Evolutionary conservation across 2,797 vertebrate genomes (phyloP), one percentile per base, ranked within the genome.

Genomic region (Lepilemur ruficaudatus): DNA sequence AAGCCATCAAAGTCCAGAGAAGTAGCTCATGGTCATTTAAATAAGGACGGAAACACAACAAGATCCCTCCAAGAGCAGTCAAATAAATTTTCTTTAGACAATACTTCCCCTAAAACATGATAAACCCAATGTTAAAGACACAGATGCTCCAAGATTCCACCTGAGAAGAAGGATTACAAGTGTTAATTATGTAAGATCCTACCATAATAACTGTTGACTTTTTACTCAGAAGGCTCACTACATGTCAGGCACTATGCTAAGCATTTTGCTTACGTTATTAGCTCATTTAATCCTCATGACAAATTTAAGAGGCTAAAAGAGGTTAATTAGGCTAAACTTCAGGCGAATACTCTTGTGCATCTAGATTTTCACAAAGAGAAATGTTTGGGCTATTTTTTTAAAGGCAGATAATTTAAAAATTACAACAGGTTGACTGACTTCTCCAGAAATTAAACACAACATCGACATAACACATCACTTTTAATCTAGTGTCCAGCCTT

Each of bases 221-320:
- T 87, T 32, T 41, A 55, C 43, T 73, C 72, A 73, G 46, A 73
- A 38, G 8, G 28, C 18, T 86, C 48, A 63, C 13, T 55, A 22
- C 3, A 9, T 35, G 23, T 59, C 41, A 70, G 32, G 28, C 59
- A 87, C 18, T 30, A 41, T 50, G 52, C 55, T 91, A 63, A 67
- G 43, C 32, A 73, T 75, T 88, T 63, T 94, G 75, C 46, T 73
- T 76, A 52, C 4, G 57, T 69, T 78, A 61, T 69, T 78, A 67
- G 22, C 48, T 57, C 65, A 83, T 67, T 88, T 83, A 94, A 93
- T 89, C 38, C 59, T 93, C 57, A 76, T 23, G 79, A 73, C 52
- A 90, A 81, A 94, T 75, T 85, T 72, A 61, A 94, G 57, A 96
- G n/a, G 41, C 85, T 78, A 55, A 91, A 90, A 80, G 30, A 91